Base-by-base conservation (phyloP, 2,888 invertebrate genomes). In the Leuctra nigra region DNA sequence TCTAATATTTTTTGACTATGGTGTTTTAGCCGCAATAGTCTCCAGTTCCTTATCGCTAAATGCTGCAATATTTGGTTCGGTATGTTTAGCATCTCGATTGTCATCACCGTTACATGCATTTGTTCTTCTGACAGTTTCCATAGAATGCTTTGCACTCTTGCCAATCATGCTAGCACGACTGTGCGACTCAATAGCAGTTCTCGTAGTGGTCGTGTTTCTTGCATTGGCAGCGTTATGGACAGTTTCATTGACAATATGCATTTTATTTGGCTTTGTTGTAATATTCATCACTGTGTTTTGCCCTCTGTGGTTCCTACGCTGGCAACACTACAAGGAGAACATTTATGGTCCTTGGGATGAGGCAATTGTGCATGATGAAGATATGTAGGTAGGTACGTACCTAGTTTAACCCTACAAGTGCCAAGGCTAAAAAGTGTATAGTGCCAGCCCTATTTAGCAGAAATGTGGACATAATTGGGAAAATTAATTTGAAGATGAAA, bases 301-400 rank as follows among this genome's bases (percentile, higher is more conserved):
- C 68, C 92, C 92, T 0, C 68, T 80, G 2, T 78, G 84, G 69
- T 93, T 90, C 73, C 82, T 88, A 0, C 75, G 73, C 54, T 87
- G 86, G 76, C 89, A 91, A 67, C 82, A 76, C 35, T 84, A 85
- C 68, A 93, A 92, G 68, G 85, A 88, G 66, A 97, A 95, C 71
- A 96, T 95, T 61, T 88, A 96, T 72, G 97, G 97, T 0, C 97
- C 97, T 0, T 98, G 97, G 97, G 97, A 97, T 71, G 97, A 98
- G 69, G 97, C 97, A 11, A 75, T 90, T 64, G 83, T 85, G 61
- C 81, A 80, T 41, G 58, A 60, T 23, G 44, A 18, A 18, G 54
- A 56, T 47, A 54, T 60, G 57, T 60, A 38, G 48, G 11, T 14
- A 9, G 25, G 33, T 24, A 16, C 18, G n/a, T n/a, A n/a, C n/a